phyloP scores from a whole-genome alignment of 2,797 vertebrate genomes.

The Eulemur albifrons region DNA sequence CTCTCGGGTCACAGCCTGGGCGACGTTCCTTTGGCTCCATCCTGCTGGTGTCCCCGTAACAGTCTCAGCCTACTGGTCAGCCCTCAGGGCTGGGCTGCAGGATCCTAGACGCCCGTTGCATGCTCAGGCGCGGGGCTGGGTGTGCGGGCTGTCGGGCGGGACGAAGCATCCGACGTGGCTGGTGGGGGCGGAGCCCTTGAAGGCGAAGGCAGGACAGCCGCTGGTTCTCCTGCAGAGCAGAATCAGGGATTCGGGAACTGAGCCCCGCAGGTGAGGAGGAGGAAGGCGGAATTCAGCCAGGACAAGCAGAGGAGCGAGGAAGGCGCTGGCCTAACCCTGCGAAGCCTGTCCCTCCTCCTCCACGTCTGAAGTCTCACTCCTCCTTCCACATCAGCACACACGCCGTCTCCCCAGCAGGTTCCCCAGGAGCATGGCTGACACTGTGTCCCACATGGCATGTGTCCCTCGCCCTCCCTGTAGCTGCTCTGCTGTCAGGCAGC shows the following conservation, averaged over 20 bases:
- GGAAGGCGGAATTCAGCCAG: neutral
- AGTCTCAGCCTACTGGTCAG: neutral
- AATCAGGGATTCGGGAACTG: neutral
- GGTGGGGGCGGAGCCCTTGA: fast-evolving
- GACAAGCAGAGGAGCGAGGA: neutral
- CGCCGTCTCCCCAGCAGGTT: neutral
- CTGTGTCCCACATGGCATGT: neutral
- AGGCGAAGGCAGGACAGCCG: no score
- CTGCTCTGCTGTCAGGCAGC: neutral
- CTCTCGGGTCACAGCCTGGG: neutral
- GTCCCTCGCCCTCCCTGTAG: neutral
- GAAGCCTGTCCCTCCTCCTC: neutral
- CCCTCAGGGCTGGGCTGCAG: neutral
- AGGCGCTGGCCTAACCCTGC: neutral
- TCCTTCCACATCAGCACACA: neutral
- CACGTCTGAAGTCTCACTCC: neutral
- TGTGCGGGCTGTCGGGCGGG: neutral
- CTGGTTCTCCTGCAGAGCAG: neutral
- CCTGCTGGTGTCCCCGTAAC: no score
- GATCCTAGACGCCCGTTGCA: neutral
- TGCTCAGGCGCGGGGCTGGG: no score
- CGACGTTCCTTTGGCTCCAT: neutral
- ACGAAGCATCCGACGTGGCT: neutral
- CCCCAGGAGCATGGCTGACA: fast-evolving
- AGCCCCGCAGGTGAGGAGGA: neutral